Evolutionary conservation across 1,140 invertebrate genomes (phyloP), one percentile per base, ranked within the genome.

Genomic region (Habropoda laboriosa): DNA sequence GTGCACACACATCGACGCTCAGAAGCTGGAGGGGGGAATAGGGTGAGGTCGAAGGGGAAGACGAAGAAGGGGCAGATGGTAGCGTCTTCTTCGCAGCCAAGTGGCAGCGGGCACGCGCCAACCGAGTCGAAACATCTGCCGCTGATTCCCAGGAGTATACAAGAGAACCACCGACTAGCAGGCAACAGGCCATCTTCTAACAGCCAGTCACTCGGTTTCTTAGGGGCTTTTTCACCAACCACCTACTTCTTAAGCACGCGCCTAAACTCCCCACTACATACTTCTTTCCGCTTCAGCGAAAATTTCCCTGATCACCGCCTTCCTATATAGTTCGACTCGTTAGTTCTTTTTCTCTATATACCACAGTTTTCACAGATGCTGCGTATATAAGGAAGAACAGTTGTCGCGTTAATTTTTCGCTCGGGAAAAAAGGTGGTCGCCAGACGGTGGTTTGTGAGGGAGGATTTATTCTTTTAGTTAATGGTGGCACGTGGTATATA

Each of bases 31-130:
- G 2, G 78, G 47, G 35, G 32, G 13, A 67, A 49, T 57, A 71
- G 68, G 67, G 47, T 32, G 73, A 70, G 74, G 55, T 51, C 75
- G 80, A 72, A 80, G 63, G 73, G 66, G 76, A 80, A 89, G 87
- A 88, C 83, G 80, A 84, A 84, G 84, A 87, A 83, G 89, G 87
- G 86, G 90, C 89, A 91, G 91, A 92, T 92, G 92, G 91, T 88
- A 86, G 86, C 90, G 90, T 90, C 88, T 89, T 91, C 89, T 88
- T 91, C 89, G 91, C 91, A 90, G 91, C 92, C 91, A 92, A 92
- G 91, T 93, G 91, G 91, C 92, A 91, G 91, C 89, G 89, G 91
- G 91, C 90, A 91, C 89, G 90, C 89, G 90, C 84, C 84, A 86
- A 84, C 89, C 89, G 86, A 86, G 78, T 86, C 84, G 72, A 85